Evolutionary conservation across 2,797 vertebrate genomes (phyloP).

Genomic region (Gymnothorax reevesii): DNA sequence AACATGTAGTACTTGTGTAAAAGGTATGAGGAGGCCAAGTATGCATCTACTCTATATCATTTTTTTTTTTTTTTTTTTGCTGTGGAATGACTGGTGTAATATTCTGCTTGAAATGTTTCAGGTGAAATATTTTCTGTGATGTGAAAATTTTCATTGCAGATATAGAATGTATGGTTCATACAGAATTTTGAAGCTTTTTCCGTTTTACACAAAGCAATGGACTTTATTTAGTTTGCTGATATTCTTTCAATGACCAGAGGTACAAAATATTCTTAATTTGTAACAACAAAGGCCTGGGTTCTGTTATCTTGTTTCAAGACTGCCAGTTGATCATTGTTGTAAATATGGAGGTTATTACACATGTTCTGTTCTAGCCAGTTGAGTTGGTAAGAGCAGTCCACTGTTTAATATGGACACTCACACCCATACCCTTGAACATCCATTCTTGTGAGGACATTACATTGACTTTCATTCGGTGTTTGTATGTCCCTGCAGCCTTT

Average conservation of each 20-base stretch:
- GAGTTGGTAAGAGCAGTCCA: constrained; percentile 1
- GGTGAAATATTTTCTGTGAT: constrained; percentile 24
- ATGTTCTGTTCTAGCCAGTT: constrained; percentile 5
- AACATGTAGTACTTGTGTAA: constrained; percentile 24
- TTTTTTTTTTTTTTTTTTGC: constrained; percentile 26
- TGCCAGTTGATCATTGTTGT: background rate
- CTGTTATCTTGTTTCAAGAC: background rate
- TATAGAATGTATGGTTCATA: constrained; percentile 43
- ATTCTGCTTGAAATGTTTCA: constrained; percentile 27
- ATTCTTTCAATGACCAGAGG: constrained; percentile 20
- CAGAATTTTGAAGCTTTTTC: constrained; percentile 26
- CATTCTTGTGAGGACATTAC: too few relatives aligned
- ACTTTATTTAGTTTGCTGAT: constrained; percentile 26
- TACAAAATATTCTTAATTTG: constrained; percentile 28
- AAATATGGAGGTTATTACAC: constrained; percentile 4
- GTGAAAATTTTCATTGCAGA: constrained; percentile 36
- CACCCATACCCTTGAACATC: background rate
- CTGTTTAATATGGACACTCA: background rate
- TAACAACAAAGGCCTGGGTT: constrained; percentile 17
- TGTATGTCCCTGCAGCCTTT: too few relatives aligned
- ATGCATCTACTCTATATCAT: constrained; percentile 20
- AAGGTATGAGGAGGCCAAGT: constrained; percentile 11
- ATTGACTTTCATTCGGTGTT: too few relatives aligned
- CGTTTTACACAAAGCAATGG: constrained; percentile 18
- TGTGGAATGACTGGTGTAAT: constrained; percentile 25